Evolutionary conservation across 2,797 vertebrate species (phyloP).

Genomic region (Sylvia borin): DNA sequence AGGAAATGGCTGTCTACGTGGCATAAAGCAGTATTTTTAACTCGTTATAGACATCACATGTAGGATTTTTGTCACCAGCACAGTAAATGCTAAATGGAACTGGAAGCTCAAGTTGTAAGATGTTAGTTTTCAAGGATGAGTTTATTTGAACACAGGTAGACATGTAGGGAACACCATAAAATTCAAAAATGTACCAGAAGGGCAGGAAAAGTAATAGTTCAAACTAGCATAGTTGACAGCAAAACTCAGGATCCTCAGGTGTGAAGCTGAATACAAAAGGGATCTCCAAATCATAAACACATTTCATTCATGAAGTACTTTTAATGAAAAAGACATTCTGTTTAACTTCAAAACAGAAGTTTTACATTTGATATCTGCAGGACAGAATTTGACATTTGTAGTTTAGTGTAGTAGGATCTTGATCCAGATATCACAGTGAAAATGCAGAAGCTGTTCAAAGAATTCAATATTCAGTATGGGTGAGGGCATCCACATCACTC

Average conservation of each 20-base stretch:
- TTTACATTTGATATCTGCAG: not conserved
- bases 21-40: not conserved
- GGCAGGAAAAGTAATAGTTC: not conserved
- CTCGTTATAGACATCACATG: not conserved
- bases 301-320: not conserved
- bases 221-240: not conserved
- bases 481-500: not conserved
- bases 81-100: not conserved
- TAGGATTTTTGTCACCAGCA: not conserved
- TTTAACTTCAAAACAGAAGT: not conserved
- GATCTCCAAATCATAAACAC: not conserved
- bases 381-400: not conserved
- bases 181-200: not conserved
- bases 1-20: not conserved
- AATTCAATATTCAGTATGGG: not conserved
- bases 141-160: not conserved
- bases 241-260: not conserved
- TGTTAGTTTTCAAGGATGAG: not conserved
- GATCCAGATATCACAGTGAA: not conserved
- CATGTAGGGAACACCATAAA: not conserved
- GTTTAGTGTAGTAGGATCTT: not conserved
- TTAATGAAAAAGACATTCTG: not conserved
- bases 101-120: not conserved
- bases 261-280: not conserved
- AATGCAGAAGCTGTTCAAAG: not conserved